Percentiles rank a stretch among this genome's conserved stretches.
phyloP scores from a whole-genome alignment of 2,113 vertebrate genomes.

The Ascaphus truei region DNA sequence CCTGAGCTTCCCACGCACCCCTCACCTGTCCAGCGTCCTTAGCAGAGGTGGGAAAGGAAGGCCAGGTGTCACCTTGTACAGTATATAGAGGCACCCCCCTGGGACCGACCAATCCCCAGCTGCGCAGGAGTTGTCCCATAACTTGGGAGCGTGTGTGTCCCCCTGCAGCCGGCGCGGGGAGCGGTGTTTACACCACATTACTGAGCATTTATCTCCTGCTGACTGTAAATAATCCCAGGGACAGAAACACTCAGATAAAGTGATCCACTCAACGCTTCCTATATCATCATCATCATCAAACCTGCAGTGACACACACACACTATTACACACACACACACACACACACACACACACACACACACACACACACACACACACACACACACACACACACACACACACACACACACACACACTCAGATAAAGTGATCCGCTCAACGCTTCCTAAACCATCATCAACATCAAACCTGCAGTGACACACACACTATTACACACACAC shows the following conservation, averaged over 20 bases:
- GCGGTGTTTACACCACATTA: conserved; percentile 31
- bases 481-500: background rate
- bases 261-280: conserved; percentile 11
- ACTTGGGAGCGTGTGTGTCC: conserved; percentile 6
- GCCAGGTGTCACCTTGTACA: background rate
- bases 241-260: background rate
- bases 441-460: background rate
- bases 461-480: conserved; percentile 1
- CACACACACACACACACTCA: too few relatives aligned
- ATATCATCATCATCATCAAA: background rate
- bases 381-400: too few relatives aligned
- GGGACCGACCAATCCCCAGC: background rate
- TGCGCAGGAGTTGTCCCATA: conserved; percentile 19
- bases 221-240: conserved; percentile 32
- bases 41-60: background rate
- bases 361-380: too few relatives aligned
- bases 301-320: conserved; percentile 2
- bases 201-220: conserved; percentile 10
- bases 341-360: background rate
- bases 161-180: too few relatives aligned
- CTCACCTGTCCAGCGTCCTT: conserved; percentile 13
- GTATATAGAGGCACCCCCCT: background rate
- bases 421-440: conserved; percentile 13
- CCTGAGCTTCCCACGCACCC: background rate
- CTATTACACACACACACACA: background rate